These are phyloP conservation scores for Drosophila meridionalis DNA, from an alignment of 2,888 invertebrate genomes.

Conservation along the genomic window DNA sequence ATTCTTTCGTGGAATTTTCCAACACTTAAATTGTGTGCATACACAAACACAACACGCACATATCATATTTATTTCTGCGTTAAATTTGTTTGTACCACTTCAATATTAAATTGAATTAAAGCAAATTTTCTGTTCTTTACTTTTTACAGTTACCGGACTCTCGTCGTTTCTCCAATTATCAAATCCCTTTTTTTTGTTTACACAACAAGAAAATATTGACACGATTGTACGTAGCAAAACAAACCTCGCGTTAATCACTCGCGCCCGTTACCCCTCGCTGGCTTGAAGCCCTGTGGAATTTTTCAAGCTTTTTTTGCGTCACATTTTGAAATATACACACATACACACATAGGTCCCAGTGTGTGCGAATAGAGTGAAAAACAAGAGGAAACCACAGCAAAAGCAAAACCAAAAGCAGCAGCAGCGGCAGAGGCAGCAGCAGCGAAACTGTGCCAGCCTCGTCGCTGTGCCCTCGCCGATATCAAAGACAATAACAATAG, in stretches of 20 bases:
- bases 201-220: conserved; percentile 18
- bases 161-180: conserved; percentile 10
- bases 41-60: neutral
- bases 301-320: conserved; percentile 72
- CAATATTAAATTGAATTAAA: conserved; percentile 4
- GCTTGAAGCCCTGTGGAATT: conserved; percentile 53
- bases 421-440: neutral
- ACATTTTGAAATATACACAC: conserved; percentile 56
- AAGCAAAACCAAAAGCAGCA: conserved; percentile 1
- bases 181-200: conserved; percentile 22
- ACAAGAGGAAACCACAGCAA: conserved; percentile 19
- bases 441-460: conserved; percentile 56
- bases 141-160: conserved; percentile 37
- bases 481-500: conserved; percentile 62
- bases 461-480: conserved; percentile 24
- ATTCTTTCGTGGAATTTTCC: neutral
- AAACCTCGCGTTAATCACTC: conserved; percentile 50
- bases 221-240: conserved; percentile 67
- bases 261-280: conserved; percentile 10
- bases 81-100: neutral
- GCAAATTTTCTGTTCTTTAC: neutral
- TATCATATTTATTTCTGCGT: neutral
- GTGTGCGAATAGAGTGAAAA: conserved; percentile 27
- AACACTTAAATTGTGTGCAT: conserved; percentile 1
- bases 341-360: neutral